Evolutionary conservation across 2,797 vertebrate species (phyloP).

Genomic region (Sebastes kiyomatsui): DNA sequence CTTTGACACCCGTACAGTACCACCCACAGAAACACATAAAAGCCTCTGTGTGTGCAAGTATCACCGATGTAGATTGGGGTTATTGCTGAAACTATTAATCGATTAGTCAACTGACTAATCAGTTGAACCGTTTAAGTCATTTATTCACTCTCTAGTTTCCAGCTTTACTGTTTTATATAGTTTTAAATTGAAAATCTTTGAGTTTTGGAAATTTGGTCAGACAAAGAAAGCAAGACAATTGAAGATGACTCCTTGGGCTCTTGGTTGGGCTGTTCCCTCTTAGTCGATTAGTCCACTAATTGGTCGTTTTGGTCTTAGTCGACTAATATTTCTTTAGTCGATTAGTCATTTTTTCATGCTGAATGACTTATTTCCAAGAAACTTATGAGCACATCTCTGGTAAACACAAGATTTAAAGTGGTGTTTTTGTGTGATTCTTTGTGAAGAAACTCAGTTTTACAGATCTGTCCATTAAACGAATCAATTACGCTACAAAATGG

Average conservation of each 20-base stretch:
- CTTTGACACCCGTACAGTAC: background rate
- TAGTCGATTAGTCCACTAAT: rapidly evolving
- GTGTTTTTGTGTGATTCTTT: too few species aligned
- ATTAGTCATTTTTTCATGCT: too few species aligned
- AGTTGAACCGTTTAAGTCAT: background rate
- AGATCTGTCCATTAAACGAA: too few species aligned
- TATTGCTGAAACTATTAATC: too few species aligned
- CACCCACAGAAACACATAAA: background rate
- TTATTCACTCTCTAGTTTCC: background rate
- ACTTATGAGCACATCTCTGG: too few species aligned
- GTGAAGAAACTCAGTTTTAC: too few species aligned
- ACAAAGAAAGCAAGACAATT: background rate
- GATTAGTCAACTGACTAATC: too few species aligned
- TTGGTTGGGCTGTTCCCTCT: too few species aligned
- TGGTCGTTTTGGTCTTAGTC: too few species aligned
- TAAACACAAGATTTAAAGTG: too few species aligned
- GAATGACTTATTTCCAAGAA: too few species aligned
- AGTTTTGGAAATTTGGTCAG: background rate
- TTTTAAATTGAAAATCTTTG: background rate
- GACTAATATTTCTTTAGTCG: too few species aligned
- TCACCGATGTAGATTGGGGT: background rate
- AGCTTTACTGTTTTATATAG: rapidly evolving
- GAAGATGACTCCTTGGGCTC: background rate
- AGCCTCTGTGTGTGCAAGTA: background rate
- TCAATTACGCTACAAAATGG: rapidly evolving